A percentile compares a stretch with the other conserved stretches of the same genome.
Conservation (phyloP, 1,140 invertebrate genomes). For the Gryon sp. region DNA sequence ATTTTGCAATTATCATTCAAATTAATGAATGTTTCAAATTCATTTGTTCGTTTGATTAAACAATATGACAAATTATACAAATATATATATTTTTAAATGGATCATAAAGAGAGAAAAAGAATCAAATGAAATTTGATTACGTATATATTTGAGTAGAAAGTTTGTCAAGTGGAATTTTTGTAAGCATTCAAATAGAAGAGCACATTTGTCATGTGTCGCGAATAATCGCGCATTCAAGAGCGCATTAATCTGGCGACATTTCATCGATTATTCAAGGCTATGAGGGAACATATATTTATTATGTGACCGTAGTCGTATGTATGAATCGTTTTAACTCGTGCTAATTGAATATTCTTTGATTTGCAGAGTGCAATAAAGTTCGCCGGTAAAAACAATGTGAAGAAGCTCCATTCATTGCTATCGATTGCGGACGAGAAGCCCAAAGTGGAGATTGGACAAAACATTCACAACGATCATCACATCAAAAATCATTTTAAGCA, state of each 20-base stretch:
- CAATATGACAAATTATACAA: too few species aligned
- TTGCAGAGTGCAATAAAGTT: slow-evolving; percentile 82
- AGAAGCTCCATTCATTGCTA: slow-evolving; percentile 78
- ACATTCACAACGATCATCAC: slow-evolving; percentile 79
- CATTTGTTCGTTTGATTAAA: slow-evolving; percentile 2
- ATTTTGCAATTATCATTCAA: too few species aligned
- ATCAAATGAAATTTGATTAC: too few species aligned
- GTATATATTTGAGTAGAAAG: too few species aligned
- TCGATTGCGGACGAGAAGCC: slow-evolving; percentile 81
- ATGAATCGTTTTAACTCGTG: slow-evolving; percentile 19
- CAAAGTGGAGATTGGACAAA: slow-evolving; percentile 81
- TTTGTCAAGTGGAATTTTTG: slow-evolving; percentile 26
- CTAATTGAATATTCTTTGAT: slow-evolving; percentile 62
- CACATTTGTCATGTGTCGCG: slow-evolving; percentile 23
- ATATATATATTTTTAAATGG: too few species aligned
- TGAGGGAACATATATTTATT: slow-evolving; percentile 47
- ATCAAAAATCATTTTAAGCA: slow-evolving; percentile 79
- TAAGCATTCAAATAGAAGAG: background rate
- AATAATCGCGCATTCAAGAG: slow-evolving; percentile 14
- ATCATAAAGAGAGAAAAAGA: too few species aligned
- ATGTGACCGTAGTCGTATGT: slow-evolving; percentile 31
- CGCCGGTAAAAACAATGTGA: slow-evolving; percentile 82
- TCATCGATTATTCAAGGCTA: slow-evolving; percentile 51
- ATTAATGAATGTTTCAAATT: too few species aligned
- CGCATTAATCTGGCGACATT: slow-evolving; percentile 18